Evolutionary conservation across 1,140 invertebrate species (phyloP), one percentile per base, ranked within the genome.

Genomic region (Hycleus cichorii): DNA sequence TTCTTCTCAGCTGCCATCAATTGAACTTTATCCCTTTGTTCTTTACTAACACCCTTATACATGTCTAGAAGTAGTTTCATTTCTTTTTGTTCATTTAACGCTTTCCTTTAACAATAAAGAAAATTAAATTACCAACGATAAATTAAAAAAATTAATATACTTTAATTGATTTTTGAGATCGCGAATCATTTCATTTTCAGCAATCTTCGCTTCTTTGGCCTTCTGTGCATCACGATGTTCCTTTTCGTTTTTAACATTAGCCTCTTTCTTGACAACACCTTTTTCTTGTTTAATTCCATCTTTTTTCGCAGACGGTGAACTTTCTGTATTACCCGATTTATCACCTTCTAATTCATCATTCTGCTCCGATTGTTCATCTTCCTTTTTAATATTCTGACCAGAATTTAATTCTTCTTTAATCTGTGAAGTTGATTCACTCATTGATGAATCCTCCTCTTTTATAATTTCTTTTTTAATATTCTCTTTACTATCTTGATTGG

Each of bases 41-140:
- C 95, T 77, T 97, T 97, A 44, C 92, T 90, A 12, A 93, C 91
- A 42, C 91, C 90, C 80, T 97, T 97, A 75, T 97, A 96, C 92
- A 97, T 97, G 70, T 98, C 95, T 58, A 97, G 77, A 4, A 97
- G 74, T 4, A 98, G 75, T 73, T 97, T 97, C 84, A 97, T 83
- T 75, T 93, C 91, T 71, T 92, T 92, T 73, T 91, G 90, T 71
- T 94, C 90, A 71, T 91, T 93, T 32, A 91, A 82, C 46, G 93
- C 89, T 81, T 96, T 96, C 73, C 92, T 96, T 68, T n/a, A 76
- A 75, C 49, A 62, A 60, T 54, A 62, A 58, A 43, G 59, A 18
- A 43, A 58, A 55, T 53, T 48, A 39, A 54, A 52, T 47, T 50
- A 45, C 51, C 49, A 10, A 47, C 38, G 50, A 39, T 39, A 47